Conservation (phyloP, 2,113 vertebrate species). For the Microcebus jonahi region DNA sequence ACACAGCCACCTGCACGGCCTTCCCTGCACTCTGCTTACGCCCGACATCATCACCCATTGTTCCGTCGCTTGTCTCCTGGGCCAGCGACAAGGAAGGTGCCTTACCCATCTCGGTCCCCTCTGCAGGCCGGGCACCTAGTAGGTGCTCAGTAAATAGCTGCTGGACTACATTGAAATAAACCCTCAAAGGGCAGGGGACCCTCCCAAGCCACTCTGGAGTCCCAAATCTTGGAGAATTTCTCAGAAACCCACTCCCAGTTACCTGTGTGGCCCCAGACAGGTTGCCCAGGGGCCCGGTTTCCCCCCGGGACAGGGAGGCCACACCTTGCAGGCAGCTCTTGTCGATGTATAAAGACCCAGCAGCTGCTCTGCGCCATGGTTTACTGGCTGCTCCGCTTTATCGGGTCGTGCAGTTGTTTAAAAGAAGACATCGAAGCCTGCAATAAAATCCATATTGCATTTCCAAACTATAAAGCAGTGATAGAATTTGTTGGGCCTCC, state of each 20-base stretch:
- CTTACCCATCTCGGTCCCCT: too few relatives aligned
- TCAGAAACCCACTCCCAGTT: neutral
- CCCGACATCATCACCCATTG: neutral
- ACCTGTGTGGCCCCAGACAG: neutral
- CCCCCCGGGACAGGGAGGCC: neutral
- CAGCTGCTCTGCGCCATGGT: neutral
- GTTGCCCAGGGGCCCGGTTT: rapidly evolving
- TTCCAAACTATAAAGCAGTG: constrained; percentile 62
- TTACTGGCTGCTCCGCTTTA: constrained; percentile 68
- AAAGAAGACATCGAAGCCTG: constrained; percentile 12
- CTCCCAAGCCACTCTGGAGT: neutral
- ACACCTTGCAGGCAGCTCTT: rapidly evolving
- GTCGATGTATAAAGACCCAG: rapidly evolving
- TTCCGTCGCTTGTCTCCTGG: neutral
- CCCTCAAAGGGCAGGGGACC: neutral
- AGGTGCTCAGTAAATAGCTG: neutral
- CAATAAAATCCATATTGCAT: constrained; percentile 75
- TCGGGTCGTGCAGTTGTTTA: constrained; percentile 64
- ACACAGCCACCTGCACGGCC: rapidly evolving
- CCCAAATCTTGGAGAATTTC: neutral
- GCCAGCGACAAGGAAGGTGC: neutral
- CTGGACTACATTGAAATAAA: neutral
- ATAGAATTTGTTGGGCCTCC: constrained; percentile 70
- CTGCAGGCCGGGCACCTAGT: neutral
- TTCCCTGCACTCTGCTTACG: too few relatives aligned